A percentile compares a stretch with the other conserved stretches of the same genome.
These are phyloP conservation scores for Drosophila sp. DNA, from an alignment of 1,140 invertebrate genomes.

Conservation along the genomic window DNA sequence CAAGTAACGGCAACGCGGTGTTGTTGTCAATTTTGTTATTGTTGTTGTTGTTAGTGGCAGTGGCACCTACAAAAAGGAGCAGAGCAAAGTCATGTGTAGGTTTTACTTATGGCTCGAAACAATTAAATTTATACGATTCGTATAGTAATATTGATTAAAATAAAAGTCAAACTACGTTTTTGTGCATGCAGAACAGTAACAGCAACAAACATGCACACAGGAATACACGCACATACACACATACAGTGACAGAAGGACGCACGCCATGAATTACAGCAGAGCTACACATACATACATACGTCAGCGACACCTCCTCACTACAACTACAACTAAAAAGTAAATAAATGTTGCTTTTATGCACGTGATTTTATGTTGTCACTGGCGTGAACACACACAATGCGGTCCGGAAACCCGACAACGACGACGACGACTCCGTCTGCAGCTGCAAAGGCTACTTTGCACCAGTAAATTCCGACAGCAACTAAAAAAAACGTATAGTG, in stretches of 20 bases:
- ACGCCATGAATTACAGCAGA: conserved; percentile 50
- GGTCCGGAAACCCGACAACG: conserved; percentile 38
- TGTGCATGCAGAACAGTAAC: conserved; percentile 53
- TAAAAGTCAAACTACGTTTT: conserved; percentile 43
- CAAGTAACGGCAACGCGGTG: conserved; percentile 15
- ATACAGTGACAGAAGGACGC: conserved; percentile 31
- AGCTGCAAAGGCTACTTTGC: conserved; percentile 61
- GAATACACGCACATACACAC: conserved; percentile 29
- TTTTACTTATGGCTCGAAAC: conserved; percentile 43
- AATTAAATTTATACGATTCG: conserved; percentile 72
- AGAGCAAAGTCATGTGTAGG: conserved; percentile 30
- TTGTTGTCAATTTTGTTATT: conserved; percentile 22
- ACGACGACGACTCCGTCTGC: conserved; percentile 32
- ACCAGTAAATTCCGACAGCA: conserved; percentile 71
- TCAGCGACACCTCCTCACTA: conserved; percentile 27
- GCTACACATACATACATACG: conserved; percentile 44
- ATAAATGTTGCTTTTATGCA: conserved; percentile 71
- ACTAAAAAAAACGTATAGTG: conserved; percentile 61
- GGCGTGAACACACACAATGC: conserved; percentile 46
- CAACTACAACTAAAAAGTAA: conserved; percentile 52
- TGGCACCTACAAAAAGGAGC: conserved; percentile 42
- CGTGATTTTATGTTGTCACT: conserved; percentile 68
- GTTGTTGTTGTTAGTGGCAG: conserved; percentile 20
- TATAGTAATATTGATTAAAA: conserved; percentile 75
- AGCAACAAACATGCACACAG: conserved; percentile 42